Percentiles rank a stretch among this genome's conserved stretches.
Conservation (phyloP, 2,797 vertebrate species). For the Odontamblyopus rebecca region DNA sequence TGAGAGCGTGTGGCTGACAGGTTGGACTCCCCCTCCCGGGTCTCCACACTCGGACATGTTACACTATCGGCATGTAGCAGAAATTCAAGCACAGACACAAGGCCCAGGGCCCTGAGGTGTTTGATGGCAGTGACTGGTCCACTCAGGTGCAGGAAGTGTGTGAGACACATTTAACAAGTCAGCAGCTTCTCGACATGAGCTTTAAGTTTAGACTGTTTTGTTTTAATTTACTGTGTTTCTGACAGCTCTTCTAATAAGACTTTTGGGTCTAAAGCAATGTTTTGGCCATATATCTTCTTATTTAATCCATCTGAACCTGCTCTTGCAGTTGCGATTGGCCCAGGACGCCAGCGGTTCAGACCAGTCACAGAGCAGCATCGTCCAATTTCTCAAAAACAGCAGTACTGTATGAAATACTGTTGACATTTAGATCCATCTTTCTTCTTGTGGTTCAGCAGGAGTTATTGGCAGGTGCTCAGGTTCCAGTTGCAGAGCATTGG, state of each 20-base stretch:
- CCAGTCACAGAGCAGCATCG: no score
- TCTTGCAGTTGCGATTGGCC: no score
- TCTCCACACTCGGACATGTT: slow-evolving; percentile 65
- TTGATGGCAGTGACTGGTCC: slow-evolving; percentile 36
- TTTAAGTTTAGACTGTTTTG: not conserved
- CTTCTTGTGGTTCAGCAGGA: not conserved
- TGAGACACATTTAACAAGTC: not conserved
- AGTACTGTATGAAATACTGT: not conserved
- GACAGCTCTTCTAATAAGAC: not conserved
- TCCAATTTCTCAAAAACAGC: no score
- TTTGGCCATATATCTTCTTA: not conserved
- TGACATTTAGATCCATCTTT: not conserved
- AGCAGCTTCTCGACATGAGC: not conserved
- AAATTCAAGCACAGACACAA: slow-evolving; percentile 68
- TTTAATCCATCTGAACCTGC: no score
- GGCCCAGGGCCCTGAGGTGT: slow-evolving; percentile 62
- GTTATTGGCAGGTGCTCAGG: slow-evolving; percentile 11
- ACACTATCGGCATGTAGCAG: slow-evolving; percentile 72
- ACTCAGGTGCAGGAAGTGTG: slow-evolving; percentile 9
- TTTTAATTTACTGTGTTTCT: not conserved
- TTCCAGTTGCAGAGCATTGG: not conserved
- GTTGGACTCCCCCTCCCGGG: slow-evolving; percentile 51
- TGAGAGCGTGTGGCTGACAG: slow-evolving; percentile 26
- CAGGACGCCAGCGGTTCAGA: no score
- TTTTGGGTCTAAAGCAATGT: not conserved